These are phyloP conservation scores for Larimichthys crocea DNA, from an alignment of 2,113 vertebrate species.

Conservation along the genomic window DNA sequence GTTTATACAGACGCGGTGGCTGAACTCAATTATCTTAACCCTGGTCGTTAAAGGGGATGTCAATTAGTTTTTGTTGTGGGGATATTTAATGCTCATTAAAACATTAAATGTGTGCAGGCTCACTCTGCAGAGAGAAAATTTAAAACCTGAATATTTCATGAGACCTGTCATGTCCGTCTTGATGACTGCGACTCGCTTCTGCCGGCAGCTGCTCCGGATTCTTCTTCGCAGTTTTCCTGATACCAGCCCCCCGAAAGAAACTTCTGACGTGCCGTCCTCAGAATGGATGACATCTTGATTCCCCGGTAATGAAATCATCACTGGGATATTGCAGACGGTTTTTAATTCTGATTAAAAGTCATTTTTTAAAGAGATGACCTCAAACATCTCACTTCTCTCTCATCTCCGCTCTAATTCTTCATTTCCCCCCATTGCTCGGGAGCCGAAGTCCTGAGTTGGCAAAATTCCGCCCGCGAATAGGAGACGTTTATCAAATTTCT, in stretches of 20 bases:
- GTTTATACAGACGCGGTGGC: conserved; percentile 24
- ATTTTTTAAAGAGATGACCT: conserved; percentile 81
- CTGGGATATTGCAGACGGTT: conserved; percentile 72
- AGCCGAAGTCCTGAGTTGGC: conserved; percentile 77
- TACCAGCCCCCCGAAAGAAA: conserved; percentile 25
- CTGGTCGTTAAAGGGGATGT: conserved; percentile 65
- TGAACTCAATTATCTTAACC: conserved; percentile 71
- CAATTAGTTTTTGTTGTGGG: conserved; percentile 78
- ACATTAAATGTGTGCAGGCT: conserved; percentile 68
- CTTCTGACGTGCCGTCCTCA: conserved; percentile 59
- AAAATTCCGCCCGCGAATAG: conserved; percentile 70
- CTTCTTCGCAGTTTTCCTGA: not conserved
- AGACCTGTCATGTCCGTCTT: conserved; percentile 68
- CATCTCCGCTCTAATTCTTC: conserved; percentile 75
- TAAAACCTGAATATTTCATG: conserved; percentile 78
- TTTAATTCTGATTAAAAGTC: conserved; percentile 82
- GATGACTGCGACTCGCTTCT: conserved; percentile 67
- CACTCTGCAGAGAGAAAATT: conserved; percentile 72
- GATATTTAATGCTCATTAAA: conserved; percentile 81
- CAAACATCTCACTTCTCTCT: conserved; percentile 75
- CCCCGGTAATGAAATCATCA: conserved; percentile 80
- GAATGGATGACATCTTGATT: conserved; percentile 80
- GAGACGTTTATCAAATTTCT: conserved; percentile 79
- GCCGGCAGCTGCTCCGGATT: conserved; percentile 58
- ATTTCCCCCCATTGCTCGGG: conserved; percentile 71